Conservation (phyloP, 2,113 vertebrate species). For the Panurus biarmicus region DNA sequence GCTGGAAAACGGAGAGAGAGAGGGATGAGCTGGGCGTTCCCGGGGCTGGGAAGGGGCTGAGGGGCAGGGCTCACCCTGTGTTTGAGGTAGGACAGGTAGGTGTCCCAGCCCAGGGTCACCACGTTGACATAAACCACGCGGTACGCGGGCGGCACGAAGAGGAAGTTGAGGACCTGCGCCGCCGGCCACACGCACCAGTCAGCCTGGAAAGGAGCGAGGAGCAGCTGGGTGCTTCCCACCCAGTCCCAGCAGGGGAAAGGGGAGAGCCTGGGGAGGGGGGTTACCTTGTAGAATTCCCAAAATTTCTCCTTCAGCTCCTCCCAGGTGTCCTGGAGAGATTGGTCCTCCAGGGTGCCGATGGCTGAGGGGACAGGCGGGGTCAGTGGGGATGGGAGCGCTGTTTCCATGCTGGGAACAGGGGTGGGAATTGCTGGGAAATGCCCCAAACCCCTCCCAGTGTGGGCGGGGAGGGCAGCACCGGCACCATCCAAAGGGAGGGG, state of each 20-base stretch:
- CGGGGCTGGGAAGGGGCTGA: too few relatives aligned
- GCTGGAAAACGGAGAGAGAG: neutral
- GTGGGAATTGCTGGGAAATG: neutral
- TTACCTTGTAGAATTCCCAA: constrained; percentile 90
- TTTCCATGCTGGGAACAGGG: rapidly evolving
- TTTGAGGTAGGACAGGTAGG: constrained; percentile 90
- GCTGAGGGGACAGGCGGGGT: constrained; percentile 54
- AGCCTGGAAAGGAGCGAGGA: constrained; percentile 36
- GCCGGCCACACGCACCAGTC: constrained; percentile 90
- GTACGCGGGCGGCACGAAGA: constrained; percentile 80
- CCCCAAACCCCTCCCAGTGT: neutral
- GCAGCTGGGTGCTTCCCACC: rapidly evolving
- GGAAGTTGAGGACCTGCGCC: constrained; percentile 88
- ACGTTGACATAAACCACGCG: constrained; percentile 87
- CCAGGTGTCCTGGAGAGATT: constrained; percentile 65
- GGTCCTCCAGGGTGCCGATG: constrained; percentile 80
- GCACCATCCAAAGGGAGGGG: neutral
- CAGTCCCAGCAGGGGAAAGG: rapidly evolving
- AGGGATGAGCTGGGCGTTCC: too few relatives aligned
- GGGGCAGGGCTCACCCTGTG: neutral
- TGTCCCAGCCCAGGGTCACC: constrained; percentile 89
- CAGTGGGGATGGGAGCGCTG: neutral
- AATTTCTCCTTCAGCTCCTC: constrained; percentile 85
- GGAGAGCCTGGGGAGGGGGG: rapidly evolving
- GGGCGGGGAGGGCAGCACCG: neutral